A percentile compares a stretch with the other conserved stretches of the same genome.
Conservation (phyloP, 92 coral and sea anemone species). For the Muricea muricata region DNA sequence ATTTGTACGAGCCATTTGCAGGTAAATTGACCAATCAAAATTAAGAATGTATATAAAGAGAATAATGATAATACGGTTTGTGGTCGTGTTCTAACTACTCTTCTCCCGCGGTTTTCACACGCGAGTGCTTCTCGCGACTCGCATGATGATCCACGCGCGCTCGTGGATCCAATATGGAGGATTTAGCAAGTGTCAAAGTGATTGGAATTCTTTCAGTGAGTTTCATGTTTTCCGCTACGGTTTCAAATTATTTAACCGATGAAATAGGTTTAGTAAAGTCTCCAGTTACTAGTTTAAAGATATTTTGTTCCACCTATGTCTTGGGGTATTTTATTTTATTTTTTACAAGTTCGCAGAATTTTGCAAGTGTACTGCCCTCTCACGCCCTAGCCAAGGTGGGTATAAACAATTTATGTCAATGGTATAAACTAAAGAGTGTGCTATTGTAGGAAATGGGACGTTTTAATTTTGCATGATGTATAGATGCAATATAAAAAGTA, state of each 20-base stretch:
- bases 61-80: too few relatives aligned
- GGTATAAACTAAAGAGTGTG: too few relatives aligned
- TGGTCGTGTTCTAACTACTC: too few relatives aligned
- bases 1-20: too few relatives aligned
- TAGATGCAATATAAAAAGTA: too few relatives aligned
- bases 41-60: too few relatives aligned
- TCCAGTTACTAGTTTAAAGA: constrained; percentile 27
- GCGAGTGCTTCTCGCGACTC: neutral
- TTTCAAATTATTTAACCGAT: constrained; percentile 7
- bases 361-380: neutral
- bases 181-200: neutral
- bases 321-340: constrained; percentile 23
- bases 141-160: neutral
- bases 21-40: too few relatives aligned
- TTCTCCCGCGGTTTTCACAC: too few relatives aligned
- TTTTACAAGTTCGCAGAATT: neutral
- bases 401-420: too few relatives aligned
- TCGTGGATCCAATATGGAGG: constrained; percentile 48
- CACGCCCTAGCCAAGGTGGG: neutral
- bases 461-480: neutral
- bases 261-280: constrained; percentile 13
- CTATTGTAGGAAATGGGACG: neutral
- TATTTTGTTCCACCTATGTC: constrained; percentile 14
- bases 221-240: constrained; percentile 18
- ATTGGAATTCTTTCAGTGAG: constrained; percentile 11